Evolutionary conservation across 2,113 vertebrate species (phyloP).

Genomic region (Laticauda colubrina): DNA sequence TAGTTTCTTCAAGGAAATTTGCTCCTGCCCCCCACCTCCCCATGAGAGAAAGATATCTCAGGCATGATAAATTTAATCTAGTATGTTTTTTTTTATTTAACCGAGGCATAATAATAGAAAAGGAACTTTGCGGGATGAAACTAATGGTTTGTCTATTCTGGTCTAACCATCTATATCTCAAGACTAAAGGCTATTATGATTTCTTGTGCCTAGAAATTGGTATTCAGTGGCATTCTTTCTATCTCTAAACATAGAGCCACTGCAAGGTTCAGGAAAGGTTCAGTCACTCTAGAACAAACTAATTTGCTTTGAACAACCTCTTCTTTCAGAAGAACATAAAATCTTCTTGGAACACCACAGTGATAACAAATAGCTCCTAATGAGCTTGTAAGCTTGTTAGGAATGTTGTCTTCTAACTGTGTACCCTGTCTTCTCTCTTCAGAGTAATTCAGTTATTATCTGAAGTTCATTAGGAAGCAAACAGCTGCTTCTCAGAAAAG

Average conservation of each 20-base stretch:
- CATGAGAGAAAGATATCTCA: background rate
- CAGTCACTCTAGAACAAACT: background rate
- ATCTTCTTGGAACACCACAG: background rate
- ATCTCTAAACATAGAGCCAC: background rate
- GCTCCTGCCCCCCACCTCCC: background rate
- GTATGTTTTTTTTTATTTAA: background rate
- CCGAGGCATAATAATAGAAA: background rate
- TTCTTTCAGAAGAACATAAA: background rate
- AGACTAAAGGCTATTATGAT: background rate
- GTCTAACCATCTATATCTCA: background rate
- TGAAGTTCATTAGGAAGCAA: background rate
- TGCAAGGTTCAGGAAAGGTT: background rate
- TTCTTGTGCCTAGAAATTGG: background rate
- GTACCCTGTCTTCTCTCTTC: background rate
- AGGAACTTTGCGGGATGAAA: background rate
- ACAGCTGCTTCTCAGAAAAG: background rate
- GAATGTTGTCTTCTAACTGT: background rate
- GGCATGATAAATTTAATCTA: background rate
- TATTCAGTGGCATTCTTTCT: background rate
- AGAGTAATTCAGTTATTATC: background rate
- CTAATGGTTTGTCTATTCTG: background rate
- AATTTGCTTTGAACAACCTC: background rate
- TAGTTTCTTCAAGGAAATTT: background rate
- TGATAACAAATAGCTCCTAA: background rate
- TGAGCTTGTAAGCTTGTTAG: background rate